Base-by-base conservation (phyloP, 1,140 invertebrate species). In the Ylistrum balloti region DNA sequence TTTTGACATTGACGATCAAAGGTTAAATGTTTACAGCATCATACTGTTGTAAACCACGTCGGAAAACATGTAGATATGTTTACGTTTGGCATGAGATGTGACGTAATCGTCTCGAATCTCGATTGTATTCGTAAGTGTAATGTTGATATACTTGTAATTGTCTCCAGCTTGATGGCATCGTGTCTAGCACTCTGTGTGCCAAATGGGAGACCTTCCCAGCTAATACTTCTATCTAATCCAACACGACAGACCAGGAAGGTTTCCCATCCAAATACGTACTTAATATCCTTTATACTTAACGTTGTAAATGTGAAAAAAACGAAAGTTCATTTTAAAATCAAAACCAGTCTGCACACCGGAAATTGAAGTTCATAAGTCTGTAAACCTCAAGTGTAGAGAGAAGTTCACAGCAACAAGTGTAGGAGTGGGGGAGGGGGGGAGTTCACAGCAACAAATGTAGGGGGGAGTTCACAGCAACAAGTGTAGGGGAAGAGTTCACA, bases 151-250 rank as follows among this genome's bases (percentile, higher is more conserved):
- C 56, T 74, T 74, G 56, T 74, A 74, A 74, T 74, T 28, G 56
- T 74, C 56, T 74, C 22, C 22, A n/a, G 3, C 17, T 45, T 45
- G 56, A 74, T 28, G 56, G 28, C 56, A 74, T 28, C 1, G 17
- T 74, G 56, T 74, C 56, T 74, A 2, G 5, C 2, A n/a, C 22
- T 74, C 22, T 74, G 56, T 74, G 56, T 74, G 56, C 56, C 56
- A 74, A 74, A 74, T 74, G 56, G 56, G 5, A 74, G n/a, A n/a
- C n/a, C n/a, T n/a, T 74, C 56, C 56, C 56, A 74, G n/a, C n/a
- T n/a, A 74, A 28, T 11, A n/a, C n/a, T n/a, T n/a, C n/a, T n/a
- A n/a, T n/a, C n/a, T n/a, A n/a, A n/a, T n/a, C n/a, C n/a, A n/a
- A n/a, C n/a, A n/a, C n/a, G n/a, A n/a, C n/a, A 11, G 22, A 0